Base-by-base conservation (phyloP, 2,113 vertebrate species). In the Cyrtonyx montezumae region DNA sequence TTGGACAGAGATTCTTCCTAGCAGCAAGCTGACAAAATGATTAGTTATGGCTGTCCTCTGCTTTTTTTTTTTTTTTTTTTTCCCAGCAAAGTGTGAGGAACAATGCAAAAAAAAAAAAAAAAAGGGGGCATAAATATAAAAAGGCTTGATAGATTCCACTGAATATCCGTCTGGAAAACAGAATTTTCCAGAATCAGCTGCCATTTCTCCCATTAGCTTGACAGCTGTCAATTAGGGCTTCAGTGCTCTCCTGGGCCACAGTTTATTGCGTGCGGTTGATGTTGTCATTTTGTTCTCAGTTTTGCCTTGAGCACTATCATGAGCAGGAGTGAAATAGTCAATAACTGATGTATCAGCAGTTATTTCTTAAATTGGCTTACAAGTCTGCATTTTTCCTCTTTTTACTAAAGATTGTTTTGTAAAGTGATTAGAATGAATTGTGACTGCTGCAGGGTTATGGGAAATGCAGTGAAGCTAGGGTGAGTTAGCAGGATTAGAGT, bases 261-360 rank as follows among this genome's bases (percentile, higher is more conserved):
- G 98, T 98, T 99, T 99, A 99, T 99, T 98, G 98, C 98, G 98
- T 98, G 98, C 97, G 75, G 98, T 98, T 98, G 98, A 98, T 98
- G 98, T 99, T 99, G 99, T 99, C 99, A 99, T 99, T 99, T 98
- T 97, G 98, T 98, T 99, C 98, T 97, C 97, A 91, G 98, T 98
- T 99, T 99, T 98, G 99, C 99, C 99, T 99, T 99, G 98, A 99
- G 98, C 98, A 84, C 97, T 98, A 98, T 99, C 98, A 98, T 98
- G 97, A 98, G 98, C 98, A 97, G 97, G 97, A 98, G 98, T 98
- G 97, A 98, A 98, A 98, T 98, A 98, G 98, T 99, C 99, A 98
- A 98, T 99, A 99, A 98, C 98, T 98, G 99, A 99, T 98, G 98
- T 98, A 99, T 99, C 99, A 99, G 99, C 99, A 99, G 98, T 99